Evolutionary conservation across 2,888 invertebrate species (phyloP).

Genomic region (Epinotia bilunana): DNA sequence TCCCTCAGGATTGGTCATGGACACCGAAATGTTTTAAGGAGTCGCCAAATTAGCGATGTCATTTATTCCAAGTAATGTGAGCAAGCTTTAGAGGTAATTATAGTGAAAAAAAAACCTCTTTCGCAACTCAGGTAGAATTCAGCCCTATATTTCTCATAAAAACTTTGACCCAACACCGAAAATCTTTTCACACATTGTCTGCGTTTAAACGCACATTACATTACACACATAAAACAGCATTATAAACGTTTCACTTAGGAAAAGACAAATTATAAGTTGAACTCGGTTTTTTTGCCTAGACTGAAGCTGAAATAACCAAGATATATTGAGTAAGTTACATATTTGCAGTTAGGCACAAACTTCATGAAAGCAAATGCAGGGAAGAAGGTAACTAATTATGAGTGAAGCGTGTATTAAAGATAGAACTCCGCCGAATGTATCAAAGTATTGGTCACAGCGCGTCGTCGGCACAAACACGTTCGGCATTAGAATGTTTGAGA

Average conservation of each 20-base stretch:
- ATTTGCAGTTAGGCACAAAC: no score
- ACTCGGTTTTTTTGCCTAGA: no score
- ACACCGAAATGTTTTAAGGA: conserved; percentile 67
- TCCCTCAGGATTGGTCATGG: conserved; percentile 78
- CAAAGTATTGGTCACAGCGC: conserved; percentile 29
- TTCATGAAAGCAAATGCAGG: no score
- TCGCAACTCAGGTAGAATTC: not conserved
- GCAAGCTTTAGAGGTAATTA: not conserved
- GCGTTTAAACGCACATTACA: no score
- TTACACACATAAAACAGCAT: not conserved
- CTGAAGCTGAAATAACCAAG: no score
- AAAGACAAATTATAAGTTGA: not conserved
- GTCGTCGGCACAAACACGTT: conserved; percentile 46
- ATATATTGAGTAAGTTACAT: no score
- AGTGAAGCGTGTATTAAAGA: not conserved
- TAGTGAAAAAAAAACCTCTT: not conserved
- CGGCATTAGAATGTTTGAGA: conserved; percentile 58
- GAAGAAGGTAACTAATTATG: no score
- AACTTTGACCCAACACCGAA: not conserved
- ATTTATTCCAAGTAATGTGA: not conserved
- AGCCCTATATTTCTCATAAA: not conserved
- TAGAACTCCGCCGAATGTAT: conserved; percentile 8
- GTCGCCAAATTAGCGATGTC: conserved; percentile 49
- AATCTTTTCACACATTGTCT: not conserved
- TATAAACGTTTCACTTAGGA: not conserved